phyloP scores from a whole-genome alignment of 1,140 invertebrate species.

The Limonius californicus region DNA sequence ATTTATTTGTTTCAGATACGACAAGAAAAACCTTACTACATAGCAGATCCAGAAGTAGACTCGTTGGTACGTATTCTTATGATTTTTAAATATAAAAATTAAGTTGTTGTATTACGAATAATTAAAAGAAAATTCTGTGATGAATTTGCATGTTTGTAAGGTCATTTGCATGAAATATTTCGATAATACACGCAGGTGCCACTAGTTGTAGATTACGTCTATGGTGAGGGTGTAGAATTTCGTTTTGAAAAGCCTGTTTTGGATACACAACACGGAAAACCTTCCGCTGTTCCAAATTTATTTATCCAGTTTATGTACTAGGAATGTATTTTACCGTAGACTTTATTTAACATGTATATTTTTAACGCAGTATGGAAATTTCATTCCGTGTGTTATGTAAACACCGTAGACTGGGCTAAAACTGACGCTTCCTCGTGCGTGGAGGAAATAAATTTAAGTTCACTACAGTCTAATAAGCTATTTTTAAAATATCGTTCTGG shows the following conservation, averaged over 20 bases:
- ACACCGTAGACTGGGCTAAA: too few species aligned
- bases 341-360: too few species aligned
- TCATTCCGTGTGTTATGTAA: too few species aligned
- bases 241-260: not conserved
- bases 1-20: slow-evolving; percentile 74
- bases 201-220: not conserved
- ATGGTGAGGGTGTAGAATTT: not conserved
- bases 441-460: too few species aligned
- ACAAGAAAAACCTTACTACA: slow-evolving; percentile 97
- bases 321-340: too few species aligned
- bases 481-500: too few species aligned
- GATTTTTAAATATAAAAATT: not conserved
- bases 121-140: not conserved
- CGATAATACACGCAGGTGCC: not conserved
- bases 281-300: too few species aligned
- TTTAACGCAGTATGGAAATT: too few species aligned
- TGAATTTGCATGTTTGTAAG: not conserved
- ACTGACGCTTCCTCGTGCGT: too few species aligned
- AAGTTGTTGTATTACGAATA: not conserved
- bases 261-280: not conserved
- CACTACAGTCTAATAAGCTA: too few species aligned
- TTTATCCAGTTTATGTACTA: too few species aligned
- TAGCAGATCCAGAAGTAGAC: slow-evolving; percentile 96
- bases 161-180: slow-evolving; percentile 5
- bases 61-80: slow-evolving; percentile 82